A percentile compares a stretch with the other conserved stretches of the same genome.
Evolutionary conservation across 2,888 invertebrate species (phyloP).

Genomic region (Agrochola litura): DNA sequence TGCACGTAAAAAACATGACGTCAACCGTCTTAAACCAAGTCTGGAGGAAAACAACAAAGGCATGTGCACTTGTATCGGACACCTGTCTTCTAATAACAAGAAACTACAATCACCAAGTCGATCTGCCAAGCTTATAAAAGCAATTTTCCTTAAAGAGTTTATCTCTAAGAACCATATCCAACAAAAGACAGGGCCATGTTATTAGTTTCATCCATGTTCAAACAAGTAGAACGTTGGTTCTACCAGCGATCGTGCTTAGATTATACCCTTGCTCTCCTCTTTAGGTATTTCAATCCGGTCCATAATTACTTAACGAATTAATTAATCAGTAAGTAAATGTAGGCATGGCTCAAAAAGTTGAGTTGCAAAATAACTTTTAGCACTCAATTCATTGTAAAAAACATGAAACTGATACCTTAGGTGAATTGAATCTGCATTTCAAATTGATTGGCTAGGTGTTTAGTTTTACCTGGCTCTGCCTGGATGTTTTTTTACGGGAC

Average conservation of each 20-base stretch:
- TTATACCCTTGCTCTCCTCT: conserved; percentile 7
- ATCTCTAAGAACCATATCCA: conserved; percentile 44
- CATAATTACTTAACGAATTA: conserved; percentile 52
- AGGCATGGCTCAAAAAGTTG: conserved; percentile 23
- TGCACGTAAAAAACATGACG: not conserved
- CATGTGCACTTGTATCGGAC: not conserved
- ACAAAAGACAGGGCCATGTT: conserved; percentile 6
- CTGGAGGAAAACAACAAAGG: not conserved
- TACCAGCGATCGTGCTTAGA: conserved; percentile 21
- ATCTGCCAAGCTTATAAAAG: conserved; percentile 31
- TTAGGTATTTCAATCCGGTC: conserved; percentile 41
- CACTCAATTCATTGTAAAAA: conserved; percentile 57
- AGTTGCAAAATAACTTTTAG: conserved; percentile 61
- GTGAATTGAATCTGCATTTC: conserved; percentile 45
- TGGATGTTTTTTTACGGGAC: conserved; percentile 8
- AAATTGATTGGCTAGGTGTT: conserved; percentile 24
- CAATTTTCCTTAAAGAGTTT: conserved; percentile 49
- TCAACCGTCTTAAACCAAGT: not conserved
- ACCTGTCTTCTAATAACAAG: not conserved
- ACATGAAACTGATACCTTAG: conserved; percentile 28
- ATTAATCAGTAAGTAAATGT: conserved; percentile 47
- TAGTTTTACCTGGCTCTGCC: conserved; percentile 23
- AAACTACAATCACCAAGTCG: not conserved
- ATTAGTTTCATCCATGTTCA: not conserved
- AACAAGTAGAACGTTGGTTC: conserved; percentile 24